These are phyloP conservation scores for Platycnemis pennipes DNA, from an alignment of 2,888 invertebrate species.

Conservation along the genomic window DNA sequence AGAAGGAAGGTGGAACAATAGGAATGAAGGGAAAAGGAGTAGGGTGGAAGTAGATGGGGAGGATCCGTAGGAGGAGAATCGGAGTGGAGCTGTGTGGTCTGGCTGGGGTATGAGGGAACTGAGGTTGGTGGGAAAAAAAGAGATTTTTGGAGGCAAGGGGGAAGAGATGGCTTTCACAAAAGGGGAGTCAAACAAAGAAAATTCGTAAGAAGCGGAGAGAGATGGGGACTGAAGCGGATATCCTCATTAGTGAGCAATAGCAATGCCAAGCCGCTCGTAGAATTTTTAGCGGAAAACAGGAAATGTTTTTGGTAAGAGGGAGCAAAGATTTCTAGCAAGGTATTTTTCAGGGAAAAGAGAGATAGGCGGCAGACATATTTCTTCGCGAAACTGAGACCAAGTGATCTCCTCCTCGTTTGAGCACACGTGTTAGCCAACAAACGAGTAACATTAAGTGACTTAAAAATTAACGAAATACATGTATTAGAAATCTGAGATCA, in stretches of 20 bases:
- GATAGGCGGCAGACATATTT: no score
- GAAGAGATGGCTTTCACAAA: not conserved
- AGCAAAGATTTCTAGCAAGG: not conserved
- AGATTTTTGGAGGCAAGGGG: conserved; percentile 3
- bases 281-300: not conserved
- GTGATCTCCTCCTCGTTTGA: no score
- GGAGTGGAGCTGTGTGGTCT: no score
- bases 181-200: not conserved
- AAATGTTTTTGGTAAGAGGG: not conserved
- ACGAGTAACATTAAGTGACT: no score
- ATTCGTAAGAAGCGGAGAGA: not conserved
- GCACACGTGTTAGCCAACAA: no score
- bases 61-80: not conserved
- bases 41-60: not conserved
- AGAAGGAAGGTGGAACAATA: not conserved
- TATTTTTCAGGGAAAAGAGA: not conserved
- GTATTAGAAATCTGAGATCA: no score
- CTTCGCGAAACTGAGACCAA: no score
- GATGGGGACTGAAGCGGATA: not conserved
- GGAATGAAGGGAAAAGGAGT: not conserved
- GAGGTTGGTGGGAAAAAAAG: not conserved
- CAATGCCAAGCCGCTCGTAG: not conserved
- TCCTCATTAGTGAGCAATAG: not conserved
- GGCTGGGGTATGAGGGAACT: not conserved
- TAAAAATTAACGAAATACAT: no score